Base-by-base conservation (phyloP, 2,888 invertebrate species). In the Stegana nigrithorax region DNA sequence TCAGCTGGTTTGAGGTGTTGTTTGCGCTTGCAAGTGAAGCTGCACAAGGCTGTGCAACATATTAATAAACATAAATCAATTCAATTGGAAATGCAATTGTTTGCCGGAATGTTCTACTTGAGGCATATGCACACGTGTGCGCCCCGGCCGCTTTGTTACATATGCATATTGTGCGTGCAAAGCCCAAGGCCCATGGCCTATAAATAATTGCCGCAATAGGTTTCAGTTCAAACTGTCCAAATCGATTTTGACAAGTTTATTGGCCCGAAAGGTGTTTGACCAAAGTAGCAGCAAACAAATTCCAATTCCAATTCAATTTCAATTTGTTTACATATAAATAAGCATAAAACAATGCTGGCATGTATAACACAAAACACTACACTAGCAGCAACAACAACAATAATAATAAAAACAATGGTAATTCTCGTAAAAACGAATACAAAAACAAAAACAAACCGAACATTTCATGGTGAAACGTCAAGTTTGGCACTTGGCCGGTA, bases 41-140 rank as follows among this genome's bases (percentile, higher is more conserved):
- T 47, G 47, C 47, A 47, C 23, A 47, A 47, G 21, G 12, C 10
- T 10, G n/a, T 36, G 36, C 32, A 55, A 55, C 36, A 55, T 32
- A 55, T 55, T 55, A 55, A 32, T 55, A 36, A 14, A 36, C 53
- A 55, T 55, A 55, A 55, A 55, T 55, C 53, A 55, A 55, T 32
- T 27, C 36, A 55, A 55, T 55, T 55, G 21, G n/a, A n/a, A n/a
- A n/a, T n/a, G n/a, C n/a, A n/a, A n/a, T n/a, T n/a, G 42, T 42
- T 17, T 42, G 0, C 5, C 7, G n/a, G 12, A 14, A n/a, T 42
- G 42, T 12, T 5, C 5, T 8, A 1, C 42, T 42, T n/a, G 12
- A 42, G 42, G 42, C 25, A 39, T 39, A 39, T 39, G 12, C 10
- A 39, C 6, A 14, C 6, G 14, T n/a, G 4, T 8, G 5, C 14